A percentile compares a stretch with the other conserved stretches of the same genome.
phyloP scores from a whole-genome alignment of 2,888 invertebrate genomes.

The Apotomis turbidana region DNA sequence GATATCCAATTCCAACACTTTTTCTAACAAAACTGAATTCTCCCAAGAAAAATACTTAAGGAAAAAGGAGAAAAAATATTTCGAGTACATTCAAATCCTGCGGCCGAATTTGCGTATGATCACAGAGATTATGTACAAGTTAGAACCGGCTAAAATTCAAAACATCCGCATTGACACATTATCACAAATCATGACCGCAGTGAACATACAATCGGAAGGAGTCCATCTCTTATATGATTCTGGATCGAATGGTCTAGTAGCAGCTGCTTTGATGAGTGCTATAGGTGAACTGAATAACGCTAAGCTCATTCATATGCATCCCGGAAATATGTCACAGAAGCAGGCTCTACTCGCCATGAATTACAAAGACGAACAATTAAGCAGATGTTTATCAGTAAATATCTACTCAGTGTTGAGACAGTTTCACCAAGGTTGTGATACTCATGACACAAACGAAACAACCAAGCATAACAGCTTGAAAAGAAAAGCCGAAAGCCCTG shows the following conservation, averaged over 20 bases:
- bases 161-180: constrained; percentile 94
- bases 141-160: constrained; percentile 89
- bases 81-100: constrained; percentile 90
- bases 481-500: constrained; percentile 49
- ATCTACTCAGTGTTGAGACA: constrained; percentile 89
- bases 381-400: constrained; percentile 89
- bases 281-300: constrained; percentile 87
- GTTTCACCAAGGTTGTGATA: constrained; percentile 85
- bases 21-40: constrained; percentile 94
- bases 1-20: constrained; percentile 96
- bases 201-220: constrained; percentile 91
- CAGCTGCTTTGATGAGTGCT: constrained; percentile 92
- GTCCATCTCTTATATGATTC: constrained; percentile 94
- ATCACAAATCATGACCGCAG: constrained; percentile 92
- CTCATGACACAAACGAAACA: constrained; percentile 54
- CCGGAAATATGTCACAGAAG: constrained; percentile 91
- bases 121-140: constrained; percentile 92
- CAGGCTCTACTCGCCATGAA: constrained; percentile 92
- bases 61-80: constrained; percentile 98
- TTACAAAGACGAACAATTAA: constrained; percentile 87
- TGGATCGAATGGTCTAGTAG: constrained; percentile 92
- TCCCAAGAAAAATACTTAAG: constrained; percentile 97
- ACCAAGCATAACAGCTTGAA: constrained; percentile 43
- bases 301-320: constrained; percentile 89
- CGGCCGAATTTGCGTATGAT: constrained; percentile 92